Conservation (phyloP, 2,113 vertebrate species). For the Cricetomys ansorgei region DNA sequence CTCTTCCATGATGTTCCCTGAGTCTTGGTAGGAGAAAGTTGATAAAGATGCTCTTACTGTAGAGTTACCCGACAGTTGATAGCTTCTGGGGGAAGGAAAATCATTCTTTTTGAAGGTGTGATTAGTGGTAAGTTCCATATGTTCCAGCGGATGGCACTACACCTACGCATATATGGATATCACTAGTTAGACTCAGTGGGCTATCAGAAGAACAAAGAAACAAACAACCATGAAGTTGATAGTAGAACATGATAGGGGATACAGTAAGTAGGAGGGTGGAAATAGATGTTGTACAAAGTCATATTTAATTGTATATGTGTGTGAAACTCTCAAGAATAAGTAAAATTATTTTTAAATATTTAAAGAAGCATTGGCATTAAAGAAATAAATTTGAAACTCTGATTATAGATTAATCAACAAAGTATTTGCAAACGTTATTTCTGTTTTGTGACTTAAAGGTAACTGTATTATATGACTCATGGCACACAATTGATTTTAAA, state of each 20-base stretch:
- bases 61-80: neutral
- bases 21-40: neutral
- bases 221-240: neutral
- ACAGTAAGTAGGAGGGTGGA: neutral
- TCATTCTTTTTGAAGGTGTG: neutral
- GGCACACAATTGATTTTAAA: conserved; percentile 37
- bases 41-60: neutral
- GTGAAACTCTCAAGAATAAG: neutral
- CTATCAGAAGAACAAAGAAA: neutral
- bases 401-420: conserved; percentile 70
- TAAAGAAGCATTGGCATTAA: neutral
- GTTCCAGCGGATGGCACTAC: neutral
- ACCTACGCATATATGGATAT: neutral
- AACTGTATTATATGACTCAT: conserved; percentile 79
- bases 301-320: neutral
- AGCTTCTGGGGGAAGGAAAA: neutral
- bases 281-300: neutral
- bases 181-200: neutral
- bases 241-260: neutral
- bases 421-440: neutral
- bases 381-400: conserved; percentile 14
- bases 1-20: neutral
- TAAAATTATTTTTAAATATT: neutral
- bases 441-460: conserved; percentile 78
- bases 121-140: neutral